Base-by-base conservation (phyloP, 2,888 invertebrate genomes). In the Neoitamus cyanurus region DNA sequence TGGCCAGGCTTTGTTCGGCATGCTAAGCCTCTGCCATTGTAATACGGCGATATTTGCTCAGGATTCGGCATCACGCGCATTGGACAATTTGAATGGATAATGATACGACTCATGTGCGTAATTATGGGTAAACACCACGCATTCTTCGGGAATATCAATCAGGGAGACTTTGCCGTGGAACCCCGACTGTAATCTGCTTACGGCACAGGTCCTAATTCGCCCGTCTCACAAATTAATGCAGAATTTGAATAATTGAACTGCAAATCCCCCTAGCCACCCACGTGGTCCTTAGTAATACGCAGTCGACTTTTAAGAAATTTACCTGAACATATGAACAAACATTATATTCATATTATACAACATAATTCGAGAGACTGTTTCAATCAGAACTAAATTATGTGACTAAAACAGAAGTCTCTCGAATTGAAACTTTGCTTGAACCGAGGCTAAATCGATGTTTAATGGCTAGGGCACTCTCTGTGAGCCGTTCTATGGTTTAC, bases 1-100 rank as follows among this genome's bases (percentile, higher is more conserved):
- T 20, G 9, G 58, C 58, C 25, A 9, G 58, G 58, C 31, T 31
- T 70, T 70, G 70, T 31, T n/a, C 7, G 25, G 30, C 30, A 11
- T 30, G 30, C 70, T 70, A 70, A 70, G 70, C 70, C n/a, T 13
- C 42, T 25, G 30, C 31, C 31, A 70, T 31, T 70, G 70, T 70
- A 13, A 30, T 30, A 13, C 70, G 25, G 30, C 15, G 70, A 31
- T 70, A 70, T 70, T 70, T 70, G 70, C 31, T 30, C 31, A 70
- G 70, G 70, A 70, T 70, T 31, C 31, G 70, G n/a, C 70, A 70
- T 70, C 31, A 70, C 31, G 70, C 31, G 30, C 70, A 31, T 70
- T 70, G 58, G 30, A 70, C 70, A 70, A 70, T 70, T 70, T 70
- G 70, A 70, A 70, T 31, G 70, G 70, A 70, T 70, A 70, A 70